Evolutionary conservation across 2,888 invertebrate species (phyloP).

Genomic region (Arctia plantaginis): DNA sequence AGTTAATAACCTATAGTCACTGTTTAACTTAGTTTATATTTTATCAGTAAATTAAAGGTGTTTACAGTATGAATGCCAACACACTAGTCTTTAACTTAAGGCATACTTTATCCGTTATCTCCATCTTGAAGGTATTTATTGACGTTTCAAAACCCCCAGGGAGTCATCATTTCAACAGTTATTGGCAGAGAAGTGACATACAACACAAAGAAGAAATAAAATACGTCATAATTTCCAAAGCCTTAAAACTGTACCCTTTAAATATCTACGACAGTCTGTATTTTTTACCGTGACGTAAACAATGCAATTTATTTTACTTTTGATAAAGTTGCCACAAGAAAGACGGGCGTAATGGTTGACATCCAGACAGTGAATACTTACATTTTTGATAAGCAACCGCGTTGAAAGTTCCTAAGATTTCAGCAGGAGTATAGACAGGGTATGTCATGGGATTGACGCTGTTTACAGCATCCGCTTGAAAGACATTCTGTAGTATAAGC

Average conservation of each 20-base stretch:
- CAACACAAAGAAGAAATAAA: too few relatives aligned
- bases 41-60: not conserved
- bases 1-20: not conserved
- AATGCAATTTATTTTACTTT: not conserved
- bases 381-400: conserved; percentile 88
- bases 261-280: not conserved
- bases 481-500: conserved; percentile 77
- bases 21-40: not conserved
- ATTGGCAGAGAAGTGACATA: not conserved
- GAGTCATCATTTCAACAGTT: not conserved
- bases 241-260: not conserved
- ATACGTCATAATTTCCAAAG: not conserved
- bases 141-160: not conserved
- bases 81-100: not conserved
- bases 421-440: conserved; percentile 79
- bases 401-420: conserved; percentile 85
- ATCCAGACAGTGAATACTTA: conserved; percentile 56
- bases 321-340: not conserved
- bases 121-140: not conserved
- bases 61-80: not conserved
- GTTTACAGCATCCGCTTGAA: conserved; percentile 79
- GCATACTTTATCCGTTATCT: not conserved
- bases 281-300: not conserved
- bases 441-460: conserved; percentile 86
- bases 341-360: not conserved